Conservation (phyloP, 2,113 vertebrate species). For the Pavo muticus region DNA sequence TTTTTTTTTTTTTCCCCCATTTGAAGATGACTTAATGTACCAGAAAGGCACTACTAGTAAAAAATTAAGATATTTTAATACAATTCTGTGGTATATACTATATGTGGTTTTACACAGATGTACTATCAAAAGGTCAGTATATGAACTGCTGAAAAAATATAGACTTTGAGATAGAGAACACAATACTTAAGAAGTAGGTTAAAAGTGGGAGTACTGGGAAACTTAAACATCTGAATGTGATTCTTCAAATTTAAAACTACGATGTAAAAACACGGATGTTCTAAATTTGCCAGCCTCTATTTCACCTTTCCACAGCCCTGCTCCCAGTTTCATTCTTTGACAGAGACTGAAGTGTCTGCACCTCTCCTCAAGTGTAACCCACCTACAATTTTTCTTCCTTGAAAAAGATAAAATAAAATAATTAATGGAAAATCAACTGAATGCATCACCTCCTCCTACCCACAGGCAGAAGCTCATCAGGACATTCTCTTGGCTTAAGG, state of each 20-base stretch:
- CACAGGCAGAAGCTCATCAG: background rate
- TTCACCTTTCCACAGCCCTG: too few species aligned
- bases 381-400: too few species aligned
- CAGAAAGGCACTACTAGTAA: background rate
- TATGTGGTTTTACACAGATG: background rate
- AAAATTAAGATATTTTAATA: background rate
- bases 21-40: background rate
- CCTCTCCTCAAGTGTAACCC: too few species aligned
- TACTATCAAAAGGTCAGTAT: background rate
- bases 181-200: background rate
- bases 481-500: background rate
- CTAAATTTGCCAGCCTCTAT: too few species aligned
- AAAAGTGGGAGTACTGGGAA: background rate
- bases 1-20: background rate
- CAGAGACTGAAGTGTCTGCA: too few species aligned
- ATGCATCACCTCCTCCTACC: background rate
- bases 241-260: background rate
- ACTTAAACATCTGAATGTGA: background rate
- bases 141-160: background rate
- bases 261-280: too few species aligned
- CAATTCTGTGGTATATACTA: background rate
- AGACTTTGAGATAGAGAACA: background rate
- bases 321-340: too few species aligned
- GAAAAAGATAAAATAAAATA: too few species aligned
- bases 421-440: background rate